Evolutionary conservation across 2,797 vertebrate genomes (phyloP).

Genomic region (Gouania willdenowi): DNA sequence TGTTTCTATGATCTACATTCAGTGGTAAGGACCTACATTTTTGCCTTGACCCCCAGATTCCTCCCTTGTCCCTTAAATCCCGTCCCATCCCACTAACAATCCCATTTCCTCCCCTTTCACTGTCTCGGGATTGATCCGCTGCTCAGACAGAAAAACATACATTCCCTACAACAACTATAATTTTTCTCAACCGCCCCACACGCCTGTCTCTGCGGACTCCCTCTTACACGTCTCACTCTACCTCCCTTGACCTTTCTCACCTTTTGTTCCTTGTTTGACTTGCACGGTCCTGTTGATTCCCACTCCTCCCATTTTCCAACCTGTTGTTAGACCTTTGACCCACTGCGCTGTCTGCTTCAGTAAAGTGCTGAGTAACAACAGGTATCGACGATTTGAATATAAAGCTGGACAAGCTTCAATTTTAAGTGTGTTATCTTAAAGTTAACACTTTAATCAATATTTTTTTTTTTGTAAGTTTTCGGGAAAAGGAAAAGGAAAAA

Average conservation of each 20-base stretch:
- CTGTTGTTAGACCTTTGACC: constrained; percentile 30
- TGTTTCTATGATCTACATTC: constrained; percentile 31
- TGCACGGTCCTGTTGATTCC: constrained; percentile 18
- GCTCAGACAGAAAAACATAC: constrained; percentile 63
- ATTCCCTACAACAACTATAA: constrained; percentile 29
- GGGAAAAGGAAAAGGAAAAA: no score
- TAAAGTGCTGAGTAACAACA: background rate
- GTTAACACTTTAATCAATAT: no score
- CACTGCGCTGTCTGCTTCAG: background rate
- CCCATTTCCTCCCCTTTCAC: constrained; percentile 38
- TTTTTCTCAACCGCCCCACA: no score
- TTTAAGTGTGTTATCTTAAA: no score
- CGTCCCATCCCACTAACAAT: constrained; percentile 39
- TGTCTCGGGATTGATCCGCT: constrained; percentile 25
- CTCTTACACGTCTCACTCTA: constrained; percentile 8
- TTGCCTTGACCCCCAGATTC: constrained; percentile 50
- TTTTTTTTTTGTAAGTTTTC: no score
- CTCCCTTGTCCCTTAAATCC: constrained; percentile 51
- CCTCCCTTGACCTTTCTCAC: constrained; percentile 27
- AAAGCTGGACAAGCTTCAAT: background rate
- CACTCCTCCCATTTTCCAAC: constrained; percentile 12
- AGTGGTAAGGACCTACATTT: constrained; percentile 38
- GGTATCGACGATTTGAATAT: background rate
- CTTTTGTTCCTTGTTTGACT: constrained; percentile 23
- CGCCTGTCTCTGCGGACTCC: background rate